These are phyloP conservation scores for Ailuropoda melanoleuca DNA, from an alignment of 2,113 vertebrate species.

Conservation along the genomic window DNA sequence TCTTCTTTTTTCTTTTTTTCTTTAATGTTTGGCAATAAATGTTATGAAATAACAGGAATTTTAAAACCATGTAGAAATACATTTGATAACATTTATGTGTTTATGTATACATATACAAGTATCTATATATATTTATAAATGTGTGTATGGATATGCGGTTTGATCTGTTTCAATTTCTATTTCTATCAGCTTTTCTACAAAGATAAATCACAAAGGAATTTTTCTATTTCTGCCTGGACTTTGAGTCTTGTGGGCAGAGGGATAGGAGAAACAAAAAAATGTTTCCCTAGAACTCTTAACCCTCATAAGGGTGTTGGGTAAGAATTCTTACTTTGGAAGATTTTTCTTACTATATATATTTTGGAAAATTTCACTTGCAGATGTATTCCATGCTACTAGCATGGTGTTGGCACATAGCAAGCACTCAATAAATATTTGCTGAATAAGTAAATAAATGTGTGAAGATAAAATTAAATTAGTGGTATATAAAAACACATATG, in stretches of 20 bases:
- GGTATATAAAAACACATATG: neutral
- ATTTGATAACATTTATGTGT: neutral
- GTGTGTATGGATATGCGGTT: neutral
- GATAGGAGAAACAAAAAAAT: neutral
- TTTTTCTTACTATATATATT: neutral
- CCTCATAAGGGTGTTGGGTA: neutral
- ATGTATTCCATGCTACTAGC: neutral
- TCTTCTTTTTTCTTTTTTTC: neutral
- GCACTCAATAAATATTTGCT: neutral
- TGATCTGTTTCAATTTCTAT: neutral
- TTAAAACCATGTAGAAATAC: neutral
- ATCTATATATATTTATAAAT: neutral
- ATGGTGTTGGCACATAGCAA: neutral
- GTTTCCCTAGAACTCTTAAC: neutral
- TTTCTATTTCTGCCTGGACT: neutral
- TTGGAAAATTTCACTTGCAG: neutral
- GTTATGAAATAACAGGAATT: neutral
- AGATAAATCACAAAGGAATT: neutral
- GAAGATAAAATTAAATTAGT: neutral
- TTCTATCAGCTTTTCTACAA: neutral
- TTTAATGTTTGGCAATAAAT: neutral
- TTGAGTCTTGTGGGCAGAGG: neutral
- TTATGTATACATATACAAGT: neutral
- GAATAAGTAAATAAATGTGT: neutral
- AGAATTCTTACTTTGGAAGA: neutral